Percentiles rank a stretch among this genome's conserved stretches.
Evolutionary conservation across 1,140 invertebrate species (phyloP).

Genomic region (Lasioglossum baleicum): DNA sequence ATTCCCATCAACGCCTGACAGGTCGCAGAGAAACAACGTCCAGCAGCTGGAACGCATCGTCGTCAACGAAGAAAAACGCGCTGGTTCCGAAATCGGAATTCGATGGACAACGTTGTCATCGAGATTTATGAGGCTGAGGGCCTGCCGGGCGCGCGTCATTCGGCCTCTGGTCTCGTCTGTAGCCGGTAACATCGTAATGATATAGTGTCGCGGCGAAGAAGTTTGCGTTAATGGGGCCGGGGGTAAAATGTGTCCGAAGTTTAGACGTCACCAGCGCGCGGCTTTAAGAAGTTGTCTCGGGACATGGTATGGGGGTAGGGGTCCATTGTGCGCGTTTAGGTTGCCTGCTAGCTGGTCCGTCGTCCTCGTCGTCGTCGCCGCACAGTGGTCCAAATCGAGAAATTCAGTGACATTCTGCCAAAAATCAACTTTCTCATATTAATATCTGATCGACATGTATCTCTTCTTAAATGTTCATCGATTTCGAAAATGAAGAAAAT

Average conservation of each 20-base stretch:
- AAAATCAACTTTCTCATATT: too few species aligned
- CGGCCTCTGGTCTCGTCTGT: constrained; percentile 11
- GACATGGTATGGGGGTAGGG: constrained; percentile 45
- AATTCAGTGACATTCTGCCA: too few species aligned
- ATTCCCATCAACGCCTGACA: too few species aligned
- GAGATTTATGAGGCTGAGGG: constrained; percentile 45
- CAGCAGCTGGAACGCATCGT: background rate
- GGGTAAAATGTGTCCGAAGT: constrained; percentile 71
- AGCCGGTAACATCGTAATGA: constrained; percentile 66
- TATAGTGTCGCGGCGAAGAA: constrained; percentile 61
- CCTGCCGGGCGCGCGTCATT: background rate
- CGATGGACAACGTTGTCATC: constrained; percentile 15
- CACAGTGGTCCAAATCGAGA: too few species aligned
- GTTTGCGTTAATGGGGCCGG: constrained; percentile 68
- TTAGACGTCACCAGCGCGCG: constrained; percentile 64
- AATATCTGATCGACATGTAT: too few species aligned
- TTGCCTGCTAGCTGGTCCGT: constrained; percentile 35
- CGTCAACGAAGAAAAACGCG: background rate
- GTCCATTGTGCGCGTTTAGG: constrained; percentile 61
- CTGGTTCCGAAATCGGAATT: background rate
- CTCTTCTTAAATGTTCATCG: too few species aligned
- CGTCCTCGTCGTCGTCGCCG: too few species aligned
- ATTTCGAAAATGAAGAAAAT: too few species aligned
- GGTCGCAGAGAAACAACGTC: background rate
- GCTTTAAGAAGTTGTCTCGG: constrained; percentile 72